Base-by-base conservation (phyloP, 2,797 vertebrate genomes). In the Siniperca obscura region DNA sequence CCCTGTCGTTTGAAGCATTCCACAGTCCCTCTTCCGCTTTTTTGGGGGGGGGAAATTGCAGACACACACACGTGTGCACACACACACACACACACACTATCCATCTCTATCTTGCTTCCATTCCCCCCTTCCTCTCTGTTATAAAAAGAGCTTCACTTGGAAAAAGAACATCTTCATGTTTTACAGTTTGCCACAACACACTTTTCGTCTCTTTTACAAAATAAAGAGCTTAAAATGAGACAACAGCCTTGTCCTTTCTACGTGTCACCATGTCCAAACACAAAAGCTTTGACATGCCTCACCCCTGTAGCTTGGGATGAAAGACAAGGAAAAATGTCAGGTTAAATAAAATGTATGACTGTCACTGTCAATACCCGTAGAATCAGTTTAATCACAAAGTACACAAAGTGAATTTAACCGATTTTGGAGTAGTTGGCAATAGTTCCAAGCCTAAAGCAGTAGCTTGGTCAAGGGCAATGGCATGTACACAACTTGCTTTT, bases 1-100 rank as follows among this genome's bases (percentile, higher is more conserved):
- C 38, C 62, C 69, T 79, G 79, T 64, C 6, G 67, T 93, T 92
- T 94, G 86, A 92, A 91, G 88, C 74, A 67, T 70, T 76, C 68
- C 72, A 86, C 76, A 50, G 61, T 74, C 69, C 60, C 72, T 70
- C 76, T 52, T 77, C 34, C 48, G 13, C 30, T 75, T 76, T 62
- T 74, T 48, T 36, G 36, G 36, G 36, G 36, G 36, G 11, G 53
- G 38, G n/a, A 65, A 75, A 68, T 79, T 79, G 53, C 69, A 84
- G 55, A 48, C 67, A 16, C 68, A 61, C 40, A n/a, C 22, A 48
- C 68, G 27, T 27, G 27, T 27, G 27, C 65, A 48, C 67, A 16
- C 68, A 61, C 42, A 40, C 40, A n/a, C 22, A 48, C 68, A 57
- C 36, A 46, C 40, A 19, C 27, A 46, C n/a, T 19, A 27, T 22